Base-by-base conservation (phyloP, 2,888 invertebrate genomes). In the Fragum whitleyi region DNA sequence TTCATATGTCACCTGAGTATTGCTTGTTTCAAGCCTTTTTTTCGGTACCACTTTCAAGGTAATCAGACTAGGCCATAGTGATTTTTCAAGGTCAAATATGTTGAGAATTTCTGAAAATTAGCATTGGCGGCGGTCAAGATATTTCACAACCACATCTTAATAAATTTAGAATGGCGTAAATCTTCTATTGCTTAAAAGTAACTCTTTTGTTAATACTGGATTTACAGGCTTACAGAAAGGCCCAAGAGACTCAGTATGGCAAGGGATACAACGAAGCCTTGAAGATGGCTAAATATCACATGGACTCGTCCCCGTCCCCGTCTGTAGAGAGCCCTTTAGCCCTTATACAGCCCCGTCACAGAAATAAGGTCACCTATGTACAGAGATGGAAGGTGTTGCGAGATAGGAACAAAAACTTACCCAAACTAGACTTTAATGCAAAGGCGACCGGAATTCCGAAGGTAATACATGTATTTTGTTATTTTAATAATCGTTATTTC, bases 371-470 rank as follows among this genome's bases (percentile, higher is more conserved):
- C 51, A 81, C 84, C 1, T 87, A 87, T 62, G 83, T 88, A n/a
- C 87, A 88, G 76, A 79, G 88, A 79, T 88, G 81, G 84, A 88
- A 88, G 73, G 87, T 85, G 14, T 74, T 88, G 16, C 67, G 85
- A 39, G 86, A 88, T 32, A 42, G 88, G 53, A 88, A 88, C 75
- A 79, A 85, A 69, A 87, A 84, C 72, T 74, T 88, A 6, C 88
- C 88, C 29, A 84, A 83, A 69, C 75, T 88, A n/a, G 88, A 88
- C 68, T 88, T 87, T 72, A 85, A 73, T 62, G 76, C 73, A 26
- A 86, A 85, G 59, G 75, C 85, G 26, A 65, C 83, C 47, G 83
- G 82, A n/a, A 69, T 79, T 23, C 80, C 85, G 26, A 87, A 87
- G 81, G 88, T 86, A 82, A 39, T 16, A 36, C 9, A 6, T 9